Evolutionary conservation across 2,797 vertebrate genomes (phyloP).

Genomic region (Adelosebastes latens): DNA sequence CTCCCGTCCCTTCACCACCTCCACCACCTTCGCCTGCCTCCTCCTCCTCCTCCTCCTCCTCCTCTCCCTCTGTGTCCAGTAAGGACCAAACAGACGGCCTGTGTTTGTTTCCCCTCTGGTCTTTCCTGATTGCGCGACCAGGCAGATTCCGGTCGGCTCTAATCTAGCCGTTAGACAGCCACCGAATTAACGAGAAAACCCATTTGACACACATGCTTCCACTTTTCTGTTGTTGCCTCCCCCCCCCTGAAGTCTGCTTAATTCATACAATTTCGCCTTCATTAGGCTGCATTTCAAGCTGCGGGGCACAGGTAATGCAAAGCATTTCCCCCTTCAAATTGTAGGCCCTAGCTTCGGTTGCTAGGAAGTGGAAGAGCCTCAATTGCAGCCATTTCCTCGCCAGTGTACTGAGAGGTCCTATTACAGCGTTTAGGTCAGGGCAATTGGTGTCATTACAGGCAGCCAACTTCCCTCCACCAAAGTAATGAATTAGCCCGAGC

Average conservation of each 20-base stretch:
- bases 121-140: conserved; percentile 73
- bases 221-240: conserved; percentile 78
- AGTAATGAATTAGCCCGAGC: conserved; percentile 94
- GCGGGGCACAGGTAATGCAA: conserved; percentile 81
- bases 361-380: conserved; percentile 89
- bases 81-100: conserved; percentile 53
- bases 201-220: conserved; percentile 83
- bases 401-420: conserved; percentile 88
- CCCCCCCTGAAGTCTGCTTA: conserved; percentile 64
- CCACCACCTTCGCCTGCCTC: conserved; percentile 10
- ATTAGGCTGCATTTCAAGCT: conserved; percentile 80
- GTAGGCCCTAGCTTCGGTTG: conserved; percentile 83
- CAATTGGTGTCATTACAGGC: conserved; percentile 97
- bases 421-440: conserved; percentile 94
- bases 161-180: conserved; percentile 72
- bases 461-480: conserved; percentile 91
- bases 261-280: conserved; percentile 82
- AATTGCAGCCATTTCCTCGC: conserved; percentile 93
- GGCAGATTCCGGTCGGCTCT: conserved; percentile 69
- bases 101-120: conserved; percentile 75
- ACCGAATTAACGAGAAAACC: conserved; percentile 69
- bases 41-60: conserved; percentile 7
- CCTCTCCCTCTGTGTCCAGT: conserved; percentile 36
- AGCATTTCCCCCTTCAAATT: conserved; percentile 80
- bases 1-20: neutral